Evolutionary conservation across 2,113 vertebrate species (phyloP), one percentile per base, ranked within the genome.

Genomic region (Oreochromis aureus): DNA sequence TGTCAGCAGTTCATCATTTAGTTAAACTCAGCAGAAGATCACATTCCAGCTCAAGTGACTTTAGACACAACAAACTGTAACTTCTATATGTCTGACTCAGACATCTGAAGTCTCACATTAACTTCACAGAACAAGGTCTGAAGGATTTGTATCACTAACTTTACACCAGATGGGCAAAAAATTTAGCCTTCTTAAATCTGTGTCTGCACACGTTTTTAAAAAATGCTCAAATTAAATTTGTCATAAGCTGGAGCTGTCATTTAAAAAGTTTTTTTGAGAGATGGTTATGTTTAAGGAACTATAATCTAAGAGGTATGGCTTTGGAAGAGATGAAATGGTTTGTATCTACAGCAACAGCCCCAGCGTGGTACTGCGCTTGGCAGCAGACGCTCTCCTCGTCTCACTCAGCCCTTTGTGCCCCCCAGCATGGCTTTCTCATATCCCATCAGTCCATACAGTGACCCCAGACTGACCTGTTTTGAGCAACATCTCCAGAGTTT

Each of bases 381-480:
- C 34, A 55, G 7, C 10, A 56, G 48, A n/a, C 48, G 12, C 55
- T 58, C 76, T 89, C 30, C 48, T 83, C 22, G 15, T 83, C 54
- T 41, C 19, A 3, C 58, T 86, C 30, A n/a, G 83, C 48, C 87
- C 85, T 59, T 16, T 82, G 18, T 86, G 81, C 83, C 83, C 80
- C 59, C 82, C n/a, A 10, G 24, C 12, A 56, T 78, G 55, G n/a
- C 87, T 94, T 84, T 91, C 83, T 92, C 95, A 91, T 82, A 84
- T 88, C 90, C 36, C 59, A 93, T 96, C 96, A 96, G 96, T 97
- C 73, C 96, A 94, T 93, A 95, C 95, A 94, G 91, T 97, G 97
- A 98, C 97, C 97, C 96, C 6, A 95, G 95, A 95, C 96, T 97
- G 97, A 98, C 97, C 97, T 95, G 96, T 96, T 97, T 97, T 97